These are phyloP conservation scores for Azemiops feae DNA, from an alignment of 2,113 vertebrate genomes.

Conservation along the genomic window DNA sequence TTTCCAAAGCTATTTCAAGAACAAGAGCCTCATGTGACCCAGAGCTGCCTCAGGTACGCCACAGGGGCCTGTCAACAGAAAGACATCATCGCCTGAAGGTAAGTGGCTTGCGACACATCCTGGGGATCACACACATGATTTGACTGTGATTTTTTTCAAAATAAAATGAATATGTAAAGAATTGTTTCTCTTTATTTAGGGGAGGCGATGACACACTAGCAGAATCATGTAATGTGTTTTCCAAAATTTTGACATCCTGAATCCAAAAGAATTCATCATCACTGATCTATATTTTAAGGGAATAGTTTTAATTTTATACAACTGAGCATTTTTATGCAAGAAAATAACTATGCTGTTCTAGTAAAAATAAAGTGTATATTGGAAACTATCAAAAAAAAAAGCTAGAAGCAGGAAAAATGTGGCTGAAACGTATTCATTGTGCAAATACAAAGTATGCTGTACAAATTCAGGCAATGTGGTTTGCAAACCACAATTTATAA, in stretches of 20 bases:
- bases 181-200: neutral
- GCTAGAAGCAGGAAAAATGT: neutral
- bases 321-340: neutral
- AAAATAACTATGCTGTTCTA: neutral
- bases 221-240: neutral
- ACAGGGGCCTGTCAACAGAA: neutral
- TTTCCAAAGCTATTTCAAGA: neutral
- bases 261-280: neutral
- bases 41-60: neutral
- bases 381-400: neutral
- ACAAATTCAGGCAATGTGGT: neutral
- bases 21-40: neutral
- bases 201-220: neutral
- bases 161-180: neutral
- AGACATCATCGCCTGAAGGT: neutral
- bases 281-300: neutral
- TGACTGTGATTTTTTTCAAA: neutral
- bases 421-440: neutral
- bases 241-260: neutral
- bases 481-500: neutral
- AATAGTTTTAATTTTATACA: neutral
- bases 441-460: neutral
- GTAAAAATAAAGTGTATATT: neutral
- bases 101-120: neutral
- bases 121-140: neutral